Base-by-base conservation (phyloP, 2,888 invertebrate species). In the Erebia ligea region DNA sequence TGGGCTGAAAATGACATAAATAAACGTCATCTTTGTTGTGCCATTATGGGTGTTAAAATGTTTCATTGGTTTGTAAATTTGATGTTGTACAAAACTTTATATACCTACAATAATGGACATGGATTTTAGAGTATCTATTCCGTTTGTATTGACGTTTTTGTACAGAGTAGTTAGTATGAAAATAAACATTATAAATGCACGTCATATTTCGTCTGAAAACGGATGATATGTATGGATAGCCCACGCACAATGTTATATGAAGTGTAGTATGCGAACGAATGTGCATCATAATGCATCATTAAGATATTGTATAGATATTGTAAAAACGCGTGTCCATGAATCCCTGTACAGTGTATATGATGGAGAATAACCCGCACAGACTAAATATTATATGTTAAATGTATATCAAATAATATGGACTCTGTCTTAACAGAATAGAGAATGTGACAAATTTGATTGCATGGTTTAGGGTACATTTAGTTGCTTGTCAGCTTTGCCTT, bases 311-410 rank as follows among this genome's bases (percentile, higher is more conserved):
- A 25, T 6, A 5, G 34, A 34, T 62, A 40, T 64, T 65, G 64
- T 59, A 70, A 72, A 59, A 64, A 72, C 64, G 64, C 42, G 56
- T 67, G 62, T 67, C n/a, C 48, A 34, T 56, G 50, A 42, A 67
- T 64, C 79, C 79, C 80, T 88, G 86, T 88, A 89, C 86, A 89
- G 85, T 87, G 85, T 88, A 85, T 81, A 82, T 84, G 80, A 81
- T 78, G 84, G 81, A 79, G 54, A 81, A 82, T 83, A 82, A 83
- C 17, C 64, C 58, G 54, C 21, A 69, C 65, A 52, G 52, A 61
- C n/a, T 81, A 83, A 81, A 78, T 78, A 80, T 79, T 78, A 76
- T 75, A 65, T 21, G 21, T 64, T 64, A 10, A 19, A 40, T 54
- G 19, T 56, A 11, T 65, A 17, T 56, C 15, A 70, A 56, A 56